These are phyloP conservation scores for Ornithoptera priamus DNA, from an alignment of 2,888 invertebrate genomes.

Conservation along the genomic window DNA sequence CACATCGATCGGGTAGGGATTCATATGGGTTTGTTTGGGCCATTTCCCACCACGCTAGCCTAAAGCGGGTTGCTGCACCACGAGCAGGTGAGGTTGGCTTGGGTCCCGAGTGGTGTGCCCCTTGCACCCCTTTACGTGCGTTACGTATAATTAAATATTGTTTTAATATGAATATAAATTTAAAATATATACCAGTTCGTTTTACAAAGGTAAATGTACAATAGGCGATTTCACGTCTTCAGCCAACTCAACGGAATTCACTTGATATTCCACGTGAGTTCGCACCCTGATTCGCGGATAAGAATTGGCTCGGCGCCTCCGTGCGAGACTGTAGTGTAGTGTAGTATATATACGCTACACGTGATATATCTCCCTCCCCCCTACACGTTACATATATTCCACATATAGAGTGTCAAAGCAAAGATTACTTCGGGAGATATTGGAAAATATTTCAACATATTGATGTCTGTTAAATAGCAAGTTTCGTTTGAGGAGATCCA, in stretches of 20 bases:
- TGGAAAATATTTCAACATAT: constrained; percentile 23
- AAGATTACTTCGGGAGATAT: constrained; percentile 27
- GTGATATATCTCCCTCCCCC: constrained; percentile 29
- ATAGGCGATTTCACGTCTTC: constrained; percentile 29
- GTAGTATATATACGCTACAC: constrained; percentile 20
- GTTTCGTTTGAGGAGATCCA: no score
- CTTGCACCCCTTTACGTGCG: no score
- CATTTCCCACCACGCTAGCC: no score
- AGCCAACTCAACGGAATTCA: constrained; percentile 39
- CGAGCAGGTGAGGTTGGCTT: no score
- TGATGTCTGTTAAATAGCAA: no score
- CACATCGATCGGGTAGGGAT: no score
- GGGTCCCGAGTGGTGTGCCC: no score
- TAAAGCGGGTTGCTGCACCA: no score
- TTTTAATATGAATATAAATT: no score
- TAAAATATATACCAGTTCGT: not conserved
- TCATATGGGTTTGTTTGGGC: no score
- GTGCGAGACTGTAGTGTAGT: constrained; percentile 32
- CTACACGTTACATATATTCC: constrained; percentile 25
- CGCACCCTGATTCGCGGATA: constrained; percentile 55
- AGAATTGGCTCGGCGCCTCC: constrained; percentile 58
- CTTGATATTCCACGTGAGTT: constrained; percentile 64
- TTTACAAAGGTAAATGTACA: constrained; percentile 4
- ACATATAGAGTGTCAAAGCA: constrained; percentile 24
- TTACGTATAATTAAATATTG: no score